phyloP scores from a whole-genome alignment of 2,888 invertebrate genomes.

The Toxonevra muliebris region DNA sequence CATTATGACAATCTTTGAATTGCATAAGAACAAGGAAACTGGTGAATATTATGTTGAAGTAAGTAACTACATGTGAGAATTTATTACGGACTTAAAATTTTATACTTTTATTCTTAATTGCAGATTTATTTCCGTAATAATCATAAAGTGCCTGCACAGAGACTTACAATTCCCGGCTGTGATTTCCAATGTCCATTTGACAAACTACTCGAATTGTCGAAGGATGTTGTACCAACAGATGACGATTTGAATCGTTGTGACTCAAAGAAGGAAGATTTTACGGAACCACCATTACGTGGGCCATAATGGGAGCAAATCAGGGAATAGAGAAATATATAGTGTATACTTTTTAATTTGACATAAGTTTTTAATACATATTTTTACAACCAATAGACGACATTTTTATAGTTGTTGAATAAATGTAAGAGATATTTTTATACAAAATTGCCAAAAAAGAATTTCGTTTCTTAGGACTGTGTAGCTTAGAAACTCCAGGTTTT shows the following conservation, averaged over 20 bases:
- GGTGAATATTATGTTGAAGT: constrained; percentile 66
- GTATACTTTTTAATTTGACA: no score
- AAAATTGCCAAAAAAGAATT: no score
- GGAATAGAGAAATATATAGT: no score
- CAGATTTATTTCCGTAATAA: constrained; percentile 66
- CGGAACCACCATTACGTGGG: constrained; percentile 66
- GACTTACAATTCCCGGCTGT: constrained; percentile 73
- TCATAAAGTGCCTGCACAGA: constrained; percentile 66
- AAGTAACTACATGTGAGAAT: neutral
- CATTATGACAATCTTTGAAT: constrained; percentile 72
- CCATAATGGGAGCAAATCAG: constrained; percentile 46
- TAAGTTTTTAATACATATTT: no score
- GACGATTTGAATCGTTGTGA: constrained; percentile 68
- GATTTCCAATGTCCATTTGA: constrained; percentile 70
- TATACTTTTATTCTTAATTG: neutral
- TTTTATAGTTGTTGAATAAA: no score
- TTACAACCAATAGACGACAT: no score
- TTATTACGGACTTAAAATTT: neutral
- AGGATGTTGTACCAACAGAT: constrained; percentile 67
- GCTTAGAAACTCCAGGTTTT: no score
- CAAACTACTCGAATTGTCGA: constrained; percentile 67
- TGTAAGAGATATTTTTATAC: no score
- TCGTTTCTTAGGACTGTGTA: no score
- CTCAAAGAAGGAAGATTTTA: constrained; percentile 68
- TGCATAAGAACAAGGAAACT: constrained; percentile 67